Base-by-base conservation (phyloP, 2,888 invertebrate species). In the Melanargia galathea region DNA sequence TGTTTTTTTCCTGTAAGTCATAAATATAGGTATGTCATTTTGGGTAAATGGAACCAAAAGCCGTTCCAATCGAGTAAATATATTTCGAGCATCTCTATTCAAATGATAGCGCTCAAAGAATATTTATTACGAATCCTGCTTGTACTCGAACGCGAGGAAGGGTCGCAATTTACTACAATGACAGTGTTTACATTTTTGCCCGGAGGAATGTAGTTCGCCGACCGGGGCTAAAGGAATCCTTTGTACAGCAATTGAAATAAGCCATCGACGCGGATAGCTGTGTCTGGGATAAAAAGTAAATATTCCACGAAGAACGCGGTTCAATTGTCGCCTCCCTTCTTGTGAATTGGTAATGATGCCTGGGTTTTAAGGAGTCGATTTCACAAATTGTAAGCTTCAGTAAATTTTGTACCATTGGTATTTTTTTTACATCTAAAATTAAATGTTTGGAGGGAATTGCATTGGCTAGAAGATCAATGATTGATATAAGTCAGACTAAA, bases 191-290 rank as follows among this genome's bases (percentile, higher is more conserved):
- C 60, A 46, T 60, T 67, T 60, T 67, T 64, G 60, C 43, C 22
- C 52, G 24, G 6, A 26, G 56, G 56, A 60, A 67, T 67, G 62
- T 43, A 51, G 48, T 30, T 49, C 49, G 57, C 48, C 49, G 48
- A 30, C 22, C 49, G 51, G 35, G 61, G 57, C n/a, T 43, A 56
- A 57, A 33, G 49, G 63, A 65, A 57, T 65, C 58, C 49, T 65
- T 63, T 60, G 57, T 60, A 59, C 55, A 60, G 24, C 60, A 22
- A 60, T 68, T 59, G 63, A 58, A 66, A 67, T 59, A 60, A 70
- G 64, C 58, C 66, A 63, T 69, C 65, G 63, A 54, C 35, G 63
- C 64, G 65, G 66, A 67, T 66, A 66, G 66, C 61, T 63, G 48
- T 66, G 57, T 62, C 18, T 48, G 64, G n/a, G 24, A 22, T 45